Evolutionary conservation across 2,888 invertebrate species (phyloP).

Genomic region (Criorhina ranunculi): DNA sequence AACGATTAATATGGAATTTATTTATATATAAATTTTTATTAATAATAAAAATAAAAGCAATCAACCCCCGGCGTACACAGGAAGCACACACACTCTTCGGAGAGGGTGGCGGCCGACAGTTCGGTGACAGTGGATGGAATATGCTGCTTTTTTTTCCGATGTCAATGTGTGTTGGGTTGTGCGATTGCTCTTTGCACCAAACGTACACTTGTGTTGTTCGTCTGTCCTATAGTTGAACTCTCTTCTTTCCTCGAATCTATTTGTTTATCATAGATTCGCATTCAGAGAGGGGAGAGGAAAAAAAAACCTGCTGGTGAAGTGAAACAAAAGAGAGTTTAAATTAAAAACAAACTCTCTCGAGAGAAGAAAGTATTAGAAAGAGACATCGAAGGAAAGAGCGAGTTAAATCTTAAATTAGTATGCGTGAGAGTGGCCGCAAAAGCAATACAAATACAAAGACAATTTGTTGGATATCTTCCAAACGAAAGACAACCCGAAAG

Average conservation of each 20-base stretch:
- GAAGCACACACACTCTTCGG: constrained; percentile 27
- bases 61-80: constrained; percentile 54
- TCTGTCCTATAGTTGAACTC: not conserved
- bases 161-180: not conserved
- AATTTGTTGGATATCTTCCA: constrained; percentile 48
- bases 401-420: not conserved
- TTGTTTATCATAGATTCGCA: constrained; percentile 18
- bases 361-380: constrained; percentile 23
- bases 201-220: not conserved
- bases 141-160: not conserved
- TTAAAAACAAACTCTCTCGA: constrained; percentile 44
- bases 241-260: not conserved
- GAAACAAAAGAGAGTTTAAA: constrained; percentile 44
- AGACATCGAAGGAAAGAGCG: not conserved
- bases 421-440: constrained; percentile 1
- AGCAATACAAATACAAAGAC: constrained; percentile 27
- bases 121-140: not conserved
- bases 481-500: constrained; percentile 29
- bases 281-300: not conserved
- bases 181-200: constrained; percentile 13
- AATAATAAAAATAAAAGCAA: constrained; percentile 68
- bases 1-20: constrained; percentile 58
- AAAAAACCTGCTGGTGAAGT: too few relatives aligned
- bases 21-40: constrained; percentile 65
- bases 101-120: constrained; percentile 21